phyloP scores from a whole-genome alignment of 2,113 vertebrate species.

The Balaeniceps rex region DNA sequence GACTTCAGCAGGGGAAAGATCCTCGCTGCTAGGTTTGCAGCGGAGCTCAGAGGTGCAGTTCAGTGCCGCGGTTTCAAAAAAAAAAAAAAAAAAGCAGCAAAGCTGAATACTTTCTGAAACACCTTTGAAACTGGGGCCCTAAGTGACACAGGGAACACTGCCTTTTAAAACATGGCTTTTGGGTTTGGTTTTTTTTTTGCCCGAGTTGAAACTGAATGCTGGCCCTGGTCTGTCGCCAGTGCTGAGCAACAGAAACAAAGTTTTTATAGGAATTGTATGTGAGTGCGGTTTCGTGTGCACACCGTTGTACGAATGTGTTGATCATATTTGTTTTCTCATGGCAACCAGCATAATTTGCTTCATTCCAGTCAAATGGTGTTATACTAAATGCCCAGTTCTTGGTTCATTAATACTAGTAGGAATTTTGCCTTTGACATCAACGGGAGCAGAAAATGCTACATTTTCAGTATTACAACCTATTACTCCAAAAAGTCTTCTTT shows the following conservation, averaged over 20 bases:
- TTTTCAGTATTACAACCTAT: neutral
- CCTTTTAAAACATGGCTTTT: neutral
- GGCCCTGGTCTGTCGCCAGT: neutral
- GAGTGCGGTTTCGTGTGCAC: neutral
- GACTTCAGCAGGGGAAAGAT: neutral
- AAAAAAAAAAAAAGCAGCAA: neutral
- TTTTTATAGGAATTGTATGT: neutral
- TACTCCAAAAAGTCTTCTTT: neutral
- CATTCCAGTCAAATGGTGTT: neutral
- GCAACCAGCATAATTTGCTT: neutral
- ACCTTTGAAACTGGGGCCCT: neutral
- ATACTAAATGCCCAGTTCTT: neutral
- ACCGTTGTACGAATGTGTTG: neutral
- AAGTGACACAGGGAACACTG: neutral
- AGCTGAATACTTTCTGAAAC: neutral
- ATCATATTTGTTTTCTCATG: neutral
- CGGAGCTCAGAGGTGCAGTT: neutral
- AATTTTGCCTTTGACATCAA: neutral
- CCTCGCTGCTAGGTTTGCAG: neutral
- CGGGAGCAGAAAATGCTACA: neutral
- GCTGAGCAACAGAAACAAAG: neutral
- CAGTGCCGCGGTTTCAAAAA: accelerated
- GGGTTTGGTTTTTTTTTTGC: too few relatives aligned
- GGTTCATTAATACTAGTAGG: neutral
- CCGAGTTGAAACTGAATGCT: neutral